phyloP scores from a whole-genome alignment of 2,888 invertebrate genomes.

The Autographa gamma region DNA sequence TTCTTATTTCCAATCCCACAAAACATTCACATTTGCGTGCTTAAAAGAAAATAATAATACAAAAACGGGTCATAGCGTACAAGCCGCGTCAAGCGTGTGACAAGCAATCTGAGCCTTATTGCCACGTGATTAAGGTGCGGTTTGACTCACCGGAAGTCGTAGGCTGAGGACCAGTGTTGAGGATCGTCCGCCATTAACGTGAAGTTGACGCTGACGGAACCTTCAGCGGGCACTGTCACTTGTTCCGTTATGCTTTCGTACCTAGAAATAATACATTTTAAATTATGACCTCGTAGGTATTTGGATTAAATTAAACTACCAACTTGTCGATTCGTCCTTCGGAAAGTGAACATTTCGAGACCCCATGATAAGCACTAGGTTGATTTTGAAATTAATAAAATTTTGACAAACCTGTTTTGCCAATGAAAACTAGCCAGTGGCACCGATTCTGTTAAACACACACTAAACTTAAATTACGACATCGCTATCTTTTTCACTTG shows the following conservation, averaged over 20 bases:
- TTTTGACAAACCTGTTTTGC: no score
- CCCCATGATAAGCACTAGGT: no score
- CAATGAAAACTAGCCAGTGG: no score
- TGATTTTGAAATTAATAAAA: no score
- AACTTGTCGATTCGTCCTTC: no score
- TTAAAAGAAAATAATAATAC: slow-evolving; percentile 39
- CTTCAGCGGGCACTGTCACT: slow-evolving; percentile 89
- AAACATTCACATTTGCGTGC: slow-evolving; percentile 40
- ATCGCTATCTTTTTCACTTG: no score
- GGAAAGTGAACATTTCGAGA: no score
- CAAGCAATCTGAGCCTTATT: slow-evolving; percentile 37
- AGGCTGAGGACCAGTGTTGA: slow-evolving; percentile 94
- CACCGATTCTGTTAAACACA: no score
- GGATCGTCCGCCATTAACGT: slow-evolving; percentile 94
- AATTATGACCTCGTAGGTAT: neutral
- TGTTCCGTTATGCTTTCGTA: slow-evolving; percentile 90
- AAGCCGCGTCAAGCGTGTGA: slow-evolving; percentile 42
- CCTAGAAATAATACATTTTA: slow-evolving; percentile 68
- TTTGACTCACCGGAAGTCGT: slow-evolving; percentile 91
- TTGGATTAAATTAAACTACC: no score
- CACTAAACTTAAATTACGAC: no score
- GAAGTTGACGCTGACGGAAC: slow-evolving; percentile 91
- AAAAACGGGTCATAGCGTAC: slow-evolving; percentile 35
- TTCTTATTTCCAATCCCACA: slow-evolving; percentile 16
- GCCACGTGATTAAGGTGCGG: slow-evolving; percentile 33